phyloP scores from a whole-genome alignment of 2,888 invertebrate genomes.

The Rhagonycha lutea region DNA sequence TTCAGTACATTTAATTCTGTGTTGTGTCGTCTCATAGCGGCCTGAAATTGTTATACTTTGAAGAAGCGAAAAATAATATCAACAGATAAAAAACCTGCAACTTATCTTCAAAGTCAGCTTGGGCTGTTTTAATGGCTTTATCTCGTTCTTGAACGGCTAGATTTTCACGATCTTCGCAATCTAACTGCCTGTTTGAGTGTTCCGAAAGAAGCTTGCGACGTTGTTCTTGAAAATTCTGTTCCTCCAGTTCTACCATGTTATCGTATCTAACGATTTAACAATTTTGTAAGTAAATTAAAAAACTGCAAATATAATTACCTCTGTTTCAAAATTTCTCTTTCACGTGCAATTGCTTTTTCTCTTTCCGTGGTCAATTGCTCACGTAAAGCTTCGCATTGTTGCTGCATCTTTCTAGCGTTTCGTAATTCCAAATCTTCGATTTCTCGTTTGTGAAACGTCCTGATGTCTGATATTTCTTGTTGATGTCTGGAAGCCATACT shows the following conservation, averaged over 20 bases:
- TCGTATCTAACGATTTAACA: constrained; percentile 57
- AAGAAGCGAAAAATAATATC: background rate
- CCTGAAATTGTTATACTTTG: constrained; percentile 35
- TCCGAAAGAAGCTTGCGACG: constrained; percentile 58
- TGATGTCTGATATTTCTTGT: constrained; percentile 69
- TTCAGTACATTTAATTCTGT: constrained; percentile 61
- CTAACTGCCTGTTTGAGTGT: constrained; percentile 50
- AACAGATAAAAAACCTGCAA: constrained; percentile 50
- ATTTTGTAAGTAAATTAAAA: too few species aligned
- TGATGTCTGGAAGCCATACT: constrained; percentile 74
- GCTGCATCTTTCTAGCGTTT: constrained; percentile 64
- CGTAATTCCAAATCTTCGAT: constrained; percentile 66
- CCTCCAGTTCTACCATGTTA: constrained; percentile 61
- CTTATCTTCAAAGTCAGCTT: constrained; percentile 58
- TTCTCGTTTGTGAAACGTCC: constrained; percentile 68
- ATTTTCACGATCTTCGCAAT: constrained; percentile 57
- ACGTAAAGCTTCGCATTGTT: constrained; percentile 63
- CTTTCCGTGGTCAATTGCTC: constrained; percentile 66
- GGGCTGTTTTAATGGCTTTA: constrained; percentile 55
- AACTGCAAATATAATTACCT: constrained; percentile 48
- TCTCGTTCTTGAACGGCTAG: constrained; percentile 56
- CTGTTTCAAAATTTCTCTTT: constrained; percentile 63
- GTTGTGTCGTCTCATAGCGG: constrained; percentile 56
- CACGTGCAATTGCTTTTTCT: constrained; percentile 64
- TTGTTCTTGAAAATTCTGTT: constrained; percentile 61